These are phyloP conservation scores for Drosophila burlai DNA, from an alignment of 1,140 invertebrate genomes.

Conservation along the genomic window DNA sequence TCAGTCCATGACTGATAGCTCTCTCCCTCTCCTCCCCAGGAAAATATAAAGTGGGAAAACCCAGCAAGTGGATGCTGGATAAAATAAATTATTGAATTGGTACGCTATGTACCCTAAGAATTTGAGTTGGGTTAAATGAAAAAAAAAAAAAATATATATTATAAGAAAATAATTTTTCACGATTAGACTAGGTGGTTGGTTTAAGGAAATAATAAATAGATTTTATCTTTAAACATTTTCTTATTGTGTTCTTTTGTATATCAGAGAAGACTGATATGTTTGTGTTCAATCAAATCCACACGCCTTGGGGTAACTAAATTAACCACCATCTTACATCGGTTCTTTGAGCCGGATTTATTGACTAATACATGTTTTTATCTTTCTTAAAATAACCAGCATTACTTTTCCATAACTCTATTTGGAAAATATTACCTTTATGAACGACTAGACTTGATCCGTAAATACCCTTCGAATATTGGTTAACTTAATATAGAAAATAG, in stretches of 20 bases:
- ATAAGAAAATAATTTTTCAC: too few species aligned
- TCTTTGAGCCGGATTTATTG: background rate
- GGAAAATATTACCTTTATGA: background rate
- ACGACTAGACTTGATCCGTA: background rate
- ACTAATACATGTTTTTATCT: background rate
- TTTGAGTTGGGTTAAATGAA: background rate
- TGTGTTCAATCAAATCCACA: too few species aligned
- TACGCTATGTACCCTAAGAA: background rate
- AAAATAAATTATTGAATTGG: slow-evolving; percentile 17
- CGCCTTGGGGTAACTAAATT: too few species aligned
- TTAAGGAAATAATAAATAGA: background rate
- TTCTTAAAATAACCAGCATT: background rate
- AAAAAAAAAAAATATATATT: too few species aligned
- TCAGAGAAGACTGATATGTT: background rate
- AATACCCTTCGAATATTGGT: slow-evolving; percentile 14
- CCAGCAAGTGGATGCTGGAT: slow-evolving; percentile 3
- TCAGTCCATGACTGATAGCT: slow-evolving; percentile 33
- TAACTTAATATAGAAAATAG: slow-evolving; percentile 32
- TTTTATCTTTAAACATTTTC: too few species aligned
- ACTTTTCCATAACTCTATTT: background rate
- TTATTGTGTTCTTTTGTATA: background rate
- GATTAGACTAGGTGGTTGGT: background rate
- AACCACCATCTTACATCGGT: background rate
- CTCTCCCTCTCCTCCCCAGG: background rate
- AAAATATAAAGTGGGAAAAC: background rate